Percentiles rank a stretch among this genome's conserved stretches.
Evolutionary conservation across 2,888 invertebrate species (phyloP).

Genomic region (Meganola albula): DNA sequence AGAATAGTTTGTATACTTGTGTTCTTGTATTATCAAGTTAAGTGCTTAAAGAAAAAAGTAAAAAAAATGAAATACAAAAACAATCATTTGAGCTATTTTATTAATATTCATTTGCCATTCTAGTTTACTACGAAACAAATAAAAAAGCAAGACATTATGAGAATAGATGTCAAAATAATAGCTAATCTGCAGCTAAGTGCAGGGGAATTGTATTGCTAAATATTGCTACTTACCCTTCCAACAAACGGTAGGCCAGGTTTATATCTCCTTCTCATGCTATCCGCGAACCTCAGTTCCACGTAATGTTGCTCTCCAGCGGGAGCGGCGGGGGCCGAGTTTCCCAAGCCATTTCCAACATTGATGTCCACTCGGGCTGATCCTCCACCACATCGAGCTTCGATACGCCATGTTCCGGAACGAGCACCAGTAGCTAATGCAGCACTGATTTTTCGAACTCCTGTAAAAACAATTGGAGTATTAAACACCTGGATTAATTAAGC

Average conservation of each 20-base stretch:
- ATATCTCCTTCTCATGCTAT: constrained; percentile 80
- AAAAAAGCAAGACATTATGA: too few relatives aligned
- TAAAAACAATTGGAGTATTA: constrained; percentile 12
- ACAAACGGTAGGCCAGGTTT: constrained; percentile 82
- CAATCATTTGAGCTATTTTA: too few relatives aligned
- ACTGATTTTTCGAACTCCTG: constrained; percentile 79
- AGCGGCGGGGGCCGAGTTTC: constrained; percentile 70
- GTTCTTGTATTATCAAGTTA: too few relatives aligned
- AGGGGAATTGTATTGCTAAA: too few relatives aligned
- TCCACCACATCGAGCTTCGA: constrained; percentile 74
- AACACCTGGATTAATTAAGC: too few relatives aligned
- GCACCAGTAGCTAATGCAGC: constrained; percentile 76
- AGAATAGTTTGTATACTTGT: too few relatives aligned
- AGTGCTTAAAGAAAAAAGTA: too few relatives aligned
- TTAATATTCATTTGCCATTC: too few relatives aligned
- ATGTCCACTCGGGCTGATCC: constrained; percentile 75
- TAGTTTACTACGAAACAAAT: too few relatives aligned
- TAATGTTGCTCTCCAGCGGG: constrained; percentile 83
- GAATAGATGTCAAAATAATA: too few relatives aligned
- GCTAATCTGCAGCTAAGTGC: too few relatives aligned
- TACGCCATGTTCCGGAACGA: constrained; percentile 76
- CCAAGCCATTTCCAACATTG: constrained; percentile 64
- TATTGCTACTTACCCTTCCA: constrained; percentile 81
- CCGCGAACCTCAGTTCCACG: constrained; percentile 80
- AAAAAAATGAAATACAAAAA: too few relatives aligned